Base-by-base conservation (phyloP, 2,888 invertebrate species). In the Cantharis rustica region DNA sequence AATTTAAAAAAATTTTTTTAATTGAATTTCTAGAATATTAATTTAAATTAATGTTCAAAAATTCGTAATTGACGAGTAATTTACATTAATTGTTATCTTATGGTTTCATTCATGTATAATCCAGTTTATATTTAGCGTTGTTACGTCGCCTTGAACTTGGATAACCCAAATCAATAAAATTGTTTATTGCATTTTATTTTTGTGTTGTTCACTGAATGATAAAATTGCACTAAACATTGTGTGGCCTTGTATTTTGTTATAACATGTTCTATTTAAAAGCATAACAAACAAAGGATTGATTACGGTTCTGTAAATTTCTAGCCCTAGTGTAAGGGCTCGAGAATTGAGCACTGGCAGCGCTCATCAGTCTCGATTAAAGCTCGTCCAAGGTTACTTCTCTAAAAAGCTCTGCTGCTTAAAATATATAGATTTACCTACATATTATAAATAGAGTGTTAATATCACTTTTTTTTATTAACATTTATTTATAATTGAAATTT, bases 361-460 rank as follows among this genome's bases (percentile, higher is more conserved):
- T 75, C 75, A 72, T 72, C 75, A 75, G 75, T 75, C 68, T 72
- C 72, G 72, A 69, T 69, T 72, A 75, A 75, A 75, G 75, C 75
- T 75, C 72, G 72, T 72, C 72, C 75, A 75, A 75, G 75, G 72
- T 75, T 72, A 69, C 75, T 72, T 69, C 75, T 47, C 64, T 15
- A 68, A 69, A 72, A 75, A 47, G 27, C 71, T 75, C 69, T 23
- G 69, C 61, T 68, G 68, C 75, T 71, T 63, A 31, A 71, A 71
- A 72, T 68, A 68, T 63, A 71, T 26, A 68, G 61, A 26, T 68
- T 63, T 61, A 47, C 26, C 62, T 61, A 71, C 69, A 71, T 71
- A 66, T 20, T 66, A 20, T 66, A 66, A 47, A 47, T 47, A 47
- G 47, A 47, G 47, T 47, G 47, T 47, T 47, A 47, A 47, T 47